phyloP scores from a whole-genome alignment of 2,113 vertebrate genomes.

The Heterochromis multidens region DNA sequence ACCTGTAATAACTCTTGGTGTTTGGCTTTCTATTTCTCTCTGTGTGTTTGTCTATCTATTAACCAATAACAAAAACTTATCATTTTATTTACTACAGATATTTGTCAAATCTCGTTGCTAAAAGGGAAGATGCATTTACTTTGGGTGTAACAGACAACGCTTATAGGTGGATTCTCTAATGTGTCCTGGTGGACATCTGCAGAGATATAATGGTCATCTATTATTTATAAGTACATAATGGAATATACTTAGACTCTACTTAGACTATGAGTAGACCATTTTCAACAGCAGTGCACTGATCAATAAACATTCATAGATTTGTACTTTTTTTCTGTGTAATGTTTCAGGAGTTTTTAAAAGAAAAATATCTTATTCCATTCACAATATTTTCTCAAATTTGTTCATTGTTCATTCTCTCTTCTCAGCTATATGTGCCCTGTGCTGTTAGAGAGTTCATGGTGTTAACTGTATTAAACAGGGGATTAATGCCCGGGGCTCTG shows the following conservation, averaged over 20 bases:
- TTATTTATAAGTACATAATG: neutral
- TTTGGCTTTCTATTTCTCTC: neutral
- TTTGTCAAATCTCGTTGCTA: neutral
- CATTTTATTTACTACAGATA: neutral
- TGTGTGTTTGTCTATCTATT: neutral
- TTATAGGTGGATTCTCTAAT: neutral
- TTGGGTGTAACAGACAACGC: neutral
- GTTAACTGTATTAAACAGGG: slow-evolving; percentile 67
- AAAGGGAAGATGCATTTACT: neutral
- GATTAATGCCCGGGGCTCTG: slow-evolving; percentile 65
- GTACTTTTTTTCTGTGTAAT: neutral
- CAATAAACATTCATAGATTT: neutral
- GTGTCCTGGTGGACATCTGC: neutral
- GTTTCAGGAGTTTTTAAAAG: neutral
- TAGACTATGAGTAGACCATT: neutral
- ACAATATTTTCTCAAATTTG: neutral
- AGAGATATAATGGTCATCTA: neutral
- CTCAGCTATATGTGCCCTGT: slow-evolving; percentile 11
- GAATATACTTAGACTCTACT: neutral
- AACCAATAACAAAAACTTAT: neutral
- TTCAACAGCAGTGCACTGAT: neutral
- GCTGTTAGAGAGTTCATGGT: slow-evolving; percentile 45
- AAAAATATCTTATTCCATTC: neutral
- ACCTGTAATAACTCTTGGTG: neutral
- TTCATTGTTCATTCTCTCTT: slow-evolving; percentile 1